phyloP scores from a whole-genome alignment of 2,113 vertebrate species.

The Atrichornis clamosus region DNA sequence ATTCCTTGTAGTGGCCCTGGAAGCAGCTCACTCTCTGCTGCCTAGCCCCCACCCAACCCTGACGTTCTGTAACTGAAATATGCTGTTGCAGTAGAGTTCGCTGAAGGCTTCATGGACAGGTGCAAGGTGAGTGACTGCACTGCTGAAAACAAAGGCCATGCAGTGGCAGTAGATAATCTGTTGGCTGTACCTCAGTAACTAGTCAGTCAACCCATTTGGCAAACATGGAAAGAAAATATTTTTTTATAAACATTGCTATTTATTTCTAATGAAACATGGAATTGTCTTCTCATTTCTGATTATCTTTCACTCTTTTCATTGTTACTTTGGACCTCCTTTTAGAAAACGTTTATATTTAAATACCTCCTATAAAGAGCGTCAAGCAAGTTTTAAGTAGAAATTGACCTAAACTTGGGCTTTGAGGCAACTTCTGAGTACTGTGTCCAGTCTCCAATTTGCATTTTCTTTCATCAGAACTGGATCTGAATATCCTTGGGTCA shows the following conservation, averaged over 20 bases:
- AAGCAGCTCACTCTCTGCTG: neutral
- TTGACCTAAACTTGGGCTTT: neutral
- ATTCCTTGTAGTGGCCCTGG: accelerated
- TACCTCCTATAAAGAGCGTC: neutral
- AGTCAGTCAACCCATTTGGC: neutral
- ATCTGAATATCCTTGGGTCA: neutral
- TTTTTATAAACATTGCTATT: neutral
- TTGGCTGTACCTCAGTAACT: neutral
- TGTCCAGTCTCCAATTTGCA: neutral
- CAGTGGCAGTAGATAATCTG: neutral
- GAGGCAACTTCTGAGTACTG: neutral
- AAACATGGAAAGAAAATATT: neutral
- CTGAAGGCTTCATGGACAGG: neutral
- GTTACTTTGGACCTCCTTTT: neutral
- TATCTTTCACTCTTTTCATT: neutral
- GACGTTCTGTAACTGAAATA: neutral
- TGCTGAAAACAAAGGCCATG: neutral
- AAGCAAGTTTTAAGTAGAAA: neutral
- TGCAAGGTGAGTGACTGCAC: neutral
- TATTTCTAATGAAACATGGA: neutral
- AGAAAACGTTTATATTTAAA: neutral
- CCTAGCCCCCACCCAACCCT: neutral
- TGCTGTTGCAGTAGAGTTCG: neutral
- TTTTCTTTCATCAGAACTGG: neutral
- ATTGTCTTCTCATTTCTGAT: neutral